phyloP scores from a whole-genome alignment of 2,797 vertebrate genomes.

The Orestias chungarensis region DNA sequence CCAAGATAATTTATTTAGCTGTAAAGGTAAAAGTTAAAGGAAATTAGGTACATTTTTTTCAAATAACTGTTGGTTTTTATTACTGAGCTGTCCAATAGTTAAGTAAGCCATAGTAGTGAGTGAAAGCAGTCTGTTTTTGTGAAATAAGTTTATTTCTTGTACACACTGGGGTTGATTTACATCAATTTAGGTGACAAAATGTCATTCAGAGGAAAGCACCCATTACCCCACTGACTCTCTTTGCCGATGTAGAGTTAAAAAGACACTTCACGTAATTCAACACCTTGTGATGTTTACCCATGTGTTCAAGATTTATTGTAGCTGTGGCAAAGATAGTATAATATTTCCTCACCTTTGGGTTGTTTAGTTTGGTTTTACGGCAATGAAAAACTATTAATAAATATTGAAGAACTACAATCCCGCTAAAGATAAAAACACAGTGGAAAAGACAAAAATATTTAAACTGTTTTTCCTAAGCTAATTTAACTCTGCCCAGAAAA shows the following conservation, averaged over 20 bases:
- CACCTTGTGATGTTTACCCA: background rate
- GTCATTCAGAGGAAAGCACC: background rate
- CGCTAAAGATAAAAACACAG: too few species aligned
- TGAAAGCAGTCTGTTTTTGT: background rate
- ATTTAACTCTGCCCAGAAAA: too few species aligned
- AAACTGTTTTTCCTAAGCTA: too few species aligned
- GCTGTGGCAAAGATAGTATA: background rate
- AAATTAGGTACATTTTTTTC: background rate
- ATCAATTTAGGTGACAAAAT: background rate
- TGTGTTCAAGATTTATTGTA: background rate
- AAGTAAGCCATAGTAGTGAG: background rate
- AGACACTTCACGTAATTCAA: background rate
- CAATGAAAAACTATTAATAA: background rate
- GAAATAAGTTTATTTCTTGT: too few species aligned
- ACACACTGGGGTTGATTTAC: background rate
- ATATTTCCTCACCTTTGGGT: background rate
- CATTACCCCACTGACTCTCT: too few species aligned
- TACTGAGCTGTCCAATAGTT: background rate
- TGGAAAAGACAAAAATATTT: too few species aligned
- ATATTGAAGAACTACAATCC: too few species aligned
- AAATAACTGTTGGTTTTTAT: background rate
- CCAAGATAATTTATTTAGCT: too few species aligned
- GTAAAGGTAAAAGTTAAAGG: too few species aligned
- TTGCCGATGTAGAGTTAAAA: background rate
- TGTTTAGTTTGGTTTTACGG: too few species aligned